These are phyloP conservation scores for Coronaproctus castanopsis DNA, from an alignment of 2,888 invertebrate species.

Conservation along the genomic window DNA sequence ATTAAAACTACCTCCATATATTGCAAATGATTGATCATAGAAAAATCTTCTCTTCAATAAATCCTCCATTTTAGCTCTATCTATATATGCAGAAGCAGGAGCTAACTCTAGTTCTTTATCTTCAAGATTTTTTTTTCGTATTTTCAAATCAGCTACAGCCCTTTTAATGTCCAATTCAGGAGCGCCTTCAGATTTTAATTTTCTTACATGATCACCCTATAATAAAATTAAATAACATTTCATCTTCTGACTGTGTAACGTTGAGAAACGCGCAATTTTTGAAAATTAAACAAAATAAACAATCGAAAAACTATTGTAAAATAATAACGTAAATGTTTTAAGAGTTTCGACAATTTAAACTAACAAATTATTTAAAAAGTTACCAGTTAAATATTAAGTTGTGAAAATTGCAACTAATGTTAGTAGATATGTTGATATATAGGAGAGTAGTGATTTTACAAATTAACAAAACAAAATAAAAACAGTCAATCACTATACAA, in stretches of 20 bases:
- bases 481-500: too few species aligned
- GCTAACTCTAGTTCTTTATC: slow-evolving; percentile 75
- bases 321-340: not conserved
- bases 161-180: slow-evolving; percentile 80
- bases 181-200: slow-evolving; percentile 68
- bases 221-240: slow-evolving; percentile 15
- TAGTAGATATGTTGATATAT: too few species aligned
- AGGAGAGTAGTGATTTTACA: too few species aligned
- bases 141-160: slow-evolving; percentile 81
- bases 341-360: too few species aligned
- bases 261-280: not conserved
- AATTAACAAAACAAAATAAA: too few species aligned
- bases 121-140: slow-evolving; percentile 72
- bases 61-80: slow-evolving; percentile 89
- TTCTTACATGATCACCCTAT: slow-evolving; percentile 73
- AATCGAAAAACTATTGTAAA: not conserved
- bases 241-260: not conserved
- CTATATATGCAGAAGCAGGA: slow-evolving; percentile 51
- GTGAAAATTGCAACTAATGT: too few species aligned
- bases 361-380: too few species aligned
- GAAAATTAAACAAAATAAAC: not conserved
- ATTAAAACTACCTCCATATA: slow-evolving; percentile 99
- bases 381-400: too few species aligned
- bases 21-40: slow-evolving; percentile 95
- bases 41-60: slow-evolving; percentile 90